Evolutionary conservation across 2,888 invertebrate species (phyloP).

Genomic region (Dryococelus australis): DNA sequence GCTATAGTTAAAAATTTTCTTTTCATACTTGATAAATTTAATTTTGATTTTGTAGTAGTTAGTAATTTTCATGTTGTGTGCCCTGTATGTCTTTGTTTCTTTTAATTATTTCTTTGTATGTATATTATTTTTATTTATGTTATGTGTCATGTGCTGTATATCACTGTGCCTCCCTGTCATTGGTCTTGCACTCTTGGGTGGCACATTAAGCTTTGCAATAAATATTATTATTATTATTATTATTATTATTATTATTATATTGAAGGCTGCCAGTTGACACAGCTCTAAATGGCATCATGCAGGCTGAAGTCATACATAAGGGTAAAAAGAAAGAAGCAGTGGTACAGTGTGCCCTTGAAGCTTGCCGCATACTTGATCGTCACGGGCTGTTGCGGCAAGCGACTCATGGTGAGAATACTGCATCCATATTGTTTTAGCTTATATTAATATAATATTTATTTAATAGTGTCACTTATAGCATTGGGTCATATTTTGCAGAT

Average conservation of each 20-base stretch:
- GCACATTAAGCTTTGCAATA: too few relatives aligned
- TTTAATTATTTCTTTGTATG: too few relatives aligned
- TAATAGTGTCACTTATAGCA: not conserved
- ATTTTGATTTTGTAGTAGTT: too few relatives aligned
- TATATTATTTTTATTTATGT: too few relatives aligned
- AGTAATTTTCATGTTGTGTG: too few relatives aligned
- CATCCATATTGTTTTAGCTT: not conserved
- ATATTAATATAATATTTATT: not conserved
- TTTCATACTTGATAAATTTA: too few relatives aligned
- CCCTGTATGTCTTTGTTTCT: too few relatives aligned
- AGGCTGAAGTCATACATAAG: constrained; percentile 85
- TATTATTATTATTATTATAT: constrained; percentile 30
- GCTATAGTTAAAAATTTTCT: too few relatives aligned
- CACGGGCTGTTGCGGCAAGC: constrained; percentile 86
- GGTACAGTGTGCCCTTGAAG: constrained; percentile 91
- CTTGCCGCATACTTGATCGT: constrained; percentile 89
- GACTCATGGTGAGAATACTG: constrained; percentile 72
- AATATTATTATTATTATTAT: too few relatives aligned
- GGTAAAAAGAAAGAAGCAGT: constrained; percentile 96
- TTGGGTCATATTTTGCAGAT: not conserved
- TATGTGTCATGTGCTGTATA: too few relatives aligned
- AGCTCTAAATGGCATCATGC: constrained; percentile 74
- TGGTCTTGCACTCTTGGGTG: too few relatives aligned
- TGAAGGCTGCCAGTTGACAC: constrained; percentile 84
- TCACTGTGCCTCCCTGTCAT: too few relatives aligned